A percentile compares a stretch with the other conserved stretches of the same genome.
Conservation (phyloP, 2,113 vertebrate species). For the Syngnathus floridae region DNA sequence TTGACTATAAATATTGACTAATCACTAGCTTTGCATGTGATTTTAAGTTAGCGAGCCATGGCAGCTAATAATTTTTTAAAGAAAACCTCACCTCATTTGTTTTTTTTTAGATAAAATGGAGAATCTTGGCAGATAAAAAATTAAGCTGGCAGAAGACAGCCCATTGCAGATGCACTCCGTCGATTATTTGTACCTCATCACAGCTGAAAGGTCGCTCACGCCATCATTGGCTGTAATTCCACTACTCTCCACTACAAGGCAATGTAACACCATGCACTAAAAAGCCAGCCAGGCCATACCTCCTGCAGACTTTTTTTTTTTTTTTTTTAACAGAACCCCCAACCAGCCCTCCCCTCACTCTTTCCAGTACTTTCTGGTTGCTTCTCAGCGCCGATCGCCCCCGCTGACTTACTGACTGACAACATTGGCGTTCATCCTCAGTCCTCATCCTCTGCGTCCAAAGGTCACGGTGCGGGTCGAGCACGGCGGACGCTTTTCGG, state of each 20-base stretch:
- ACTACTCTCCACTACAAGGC: slow-evolving; percentile 49
- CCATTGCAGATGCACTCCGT: too few relatives aligned
- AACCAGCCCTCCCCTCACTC: slow-evolving; percentile 47
- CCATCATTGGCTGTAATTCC: slow-evolving; percentile 43
- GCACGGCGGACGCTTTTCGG: slow-evolving; percentile 16
- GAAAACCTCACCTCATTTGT: too few relatives aligned
- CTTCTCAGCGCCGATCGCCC: slow-evolving; percentile 40
- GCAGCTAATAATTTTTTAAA: not conserved
- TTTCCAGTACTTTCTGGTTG: slow-evolving; percentile 59
- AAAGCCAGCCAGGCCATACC: slow-evolving; percentile 15
- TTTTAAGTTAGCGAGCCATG: too few relatives aligned
- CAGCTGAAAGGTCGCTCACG: too few relatives aligned
- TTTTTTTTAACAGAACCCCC: slow-evolving; percentile 31
- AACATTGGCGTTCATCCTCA: slow-evolving; percentile 23
- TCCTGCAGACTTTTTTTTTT: slow-evolving; percentile 17
- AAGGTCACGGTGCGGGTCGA: slow-evolving; percentile 6
- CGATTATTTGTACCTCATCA: too few relatives aligned
- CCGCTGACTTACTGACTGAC: slow-evolving; percentile 43
- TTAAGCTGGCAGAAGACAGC: too few relatives aligned
- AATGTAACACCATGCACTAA: slow-evolving; percentile 49
- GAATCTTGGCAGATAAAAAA: too few relatives aligned
- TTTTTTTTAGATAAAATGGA: too few relatives aligned
- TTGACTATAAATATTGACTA: too few relatives aligned
- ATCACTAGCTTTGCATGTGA: too few relatives aligned
- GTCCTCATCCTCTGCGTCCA: slow-evolving; percentile 1